Evolutionary conservation across 2,797 vertebrate genomes (phyloP), one percentile per base, ranked within the genome.

Genomic region (Melanogrammus aeglefinus): DNA sequence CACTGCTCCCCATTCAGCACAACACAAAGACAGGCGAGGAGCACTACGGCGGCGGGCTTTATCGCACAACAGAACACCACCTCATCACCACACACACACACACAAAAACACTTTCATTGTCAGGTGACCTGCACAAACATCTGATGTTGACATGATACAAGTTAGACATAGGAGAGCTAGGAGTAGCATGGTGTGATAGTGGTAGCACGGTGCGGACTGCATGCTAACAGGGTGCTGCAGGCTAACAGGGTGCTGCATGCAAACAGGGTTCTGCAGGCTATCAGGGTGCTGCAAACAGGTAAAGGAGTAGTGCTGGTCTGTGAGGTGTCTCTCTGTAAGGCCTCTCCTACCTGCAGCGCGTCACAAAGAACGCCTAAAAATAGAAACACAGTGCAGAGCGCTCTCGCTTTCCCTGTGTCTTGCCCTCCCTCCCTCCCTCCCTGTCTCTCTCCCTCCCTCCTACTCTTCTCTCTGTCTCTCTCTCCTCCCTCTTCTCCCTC

Each of bases 281-380:
- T n/a, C n/a, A n/a, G 16, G 4, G 6, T 44, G 41, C 10, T 13
- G 41, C 41, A 14, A 81, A 81, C 66, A 41, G 75, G 80, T 79
- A 66, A 66, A 66, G 63, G 18, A 66, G 63, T 27, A n/a, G 4
- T 66, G 18, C 7, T 29, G 27, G 27, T 24, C 66, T 24, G 24
- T 24, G 66, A 27, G 63, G 13, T 12, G 47, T 21, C 47, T 12
- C 16, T 21, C 47, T 57, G 1, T 2, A 57, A 21, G 18, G 21
- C 47, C 47, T 57, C 16, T 18, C 12, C 47, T 57, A 57, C 47
- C 66, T 70, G 90, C 88, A 90, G 86, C 88, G 85, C 89, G 88
- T 91, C 91, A 91, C 92, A 91, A 87, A 92, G 91, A 88, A 93
- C 86, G 41, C 91, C 93, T 94, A 94, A 94, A 94, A 94, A 95